Evolutionary conservation across 2,113 vertebrate species (phyloP).

Genomic region (Probosciger aterrimus): DNA sequence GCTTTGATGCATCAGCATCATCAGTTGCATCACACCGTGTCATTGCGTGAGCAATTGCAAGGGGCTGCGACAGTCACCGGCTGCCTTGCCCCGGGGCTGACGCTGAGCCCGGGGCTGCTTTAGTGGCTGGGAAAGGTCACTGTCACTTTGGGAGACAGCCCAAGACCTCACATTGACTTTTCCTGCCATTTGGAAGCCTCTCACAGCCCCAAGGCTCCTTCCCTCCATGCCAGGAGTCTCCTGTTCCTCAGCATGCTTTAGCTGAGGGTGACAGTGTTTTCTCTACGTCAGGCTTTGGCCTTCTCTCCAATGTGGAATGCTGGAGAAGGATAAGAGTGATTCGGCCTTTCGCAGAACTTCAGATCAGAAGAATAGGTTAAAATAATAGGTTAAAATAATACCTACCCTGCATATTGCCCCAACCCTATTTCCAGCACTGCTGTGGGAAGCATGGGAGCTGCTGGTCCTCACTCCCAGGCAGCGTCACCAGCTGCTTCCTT

Average conservation of each 20-base stretch:
- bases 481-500: background rate
- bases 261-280: background rate
- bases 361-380: background rate
- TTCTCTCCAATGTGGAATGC: background rate
- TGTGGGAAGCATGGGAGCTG: background rate
- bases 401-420: accelerated
- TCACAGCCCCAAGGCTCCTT: background rate
- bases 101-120: background rate
- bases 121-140: background rate
- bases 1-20: background rate
- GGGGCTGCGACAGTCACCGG: background rate
- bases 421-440: accelerated
- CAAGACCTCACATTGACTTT: accelerated
- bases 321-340: background rate
- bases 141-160: background rate
- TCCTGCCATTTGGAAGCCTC: background rate
- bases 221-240: accelerated
- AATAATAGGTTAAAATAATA: background rate
- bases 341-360: background rate
- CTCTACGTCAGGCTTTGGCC: background rate
- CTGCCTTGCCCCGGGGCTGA: background rate
- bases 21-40: background rate
- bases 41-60: accelerated
- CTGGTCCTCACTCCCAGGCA: background rate
- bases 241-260: background rate